Evolutionary conservation across 2,113 vertebrate genomes (phyloP).

Genomic region (Brienomyrus longianalis): DNA sequence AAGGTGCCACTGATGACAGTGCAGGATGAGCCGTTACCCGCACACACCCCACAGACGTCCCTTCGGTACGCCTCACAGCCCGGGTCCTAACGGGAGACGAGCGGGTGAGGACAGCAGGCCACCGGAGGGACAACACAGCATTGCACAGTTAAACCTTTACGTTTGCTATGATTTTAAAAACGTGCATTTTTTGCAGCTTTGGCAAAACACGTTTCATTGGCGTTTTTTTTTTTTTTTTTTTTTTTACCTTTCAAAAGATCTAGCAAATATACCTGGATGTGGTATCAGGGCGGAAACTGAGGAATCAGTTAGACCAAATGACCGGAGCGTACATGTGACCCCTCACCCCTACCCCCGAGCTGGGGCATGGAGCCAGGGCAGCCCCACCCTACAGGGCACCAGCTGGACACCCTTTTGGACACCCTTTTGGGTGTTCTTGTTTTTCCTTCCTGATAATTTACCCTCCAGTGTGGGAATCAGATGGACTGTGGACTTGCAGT

Average conservation of each 20-base stretch:
- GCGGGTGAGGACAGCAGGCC: not conserved
- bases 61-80: constrained; percentile 24
- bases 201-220: not conserved
- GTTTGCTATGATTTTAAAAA: not conserved
- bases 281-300: not conserved
- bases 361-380: not conserved
- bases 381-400: not conserved
- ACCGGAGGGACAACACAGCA: not conserved
- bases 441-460: not conserved
- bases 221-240: not conserved
- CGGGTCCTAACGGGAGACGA: constrained; percentile 14
- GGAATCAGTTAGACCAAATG: not conserved
- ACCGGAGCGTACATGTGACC: not conserved
- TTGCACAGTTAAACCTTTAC: not conserved
- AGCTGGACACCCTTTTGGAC: too few species aligned
- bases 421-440: not conserved
- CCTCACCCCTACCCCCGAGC: not conserved
- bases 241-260: not conserved
- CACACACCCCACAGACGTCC: constrained; percentile 42
- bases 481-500: not conserved
- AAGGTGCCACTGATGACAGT: constrained; percentile 52
- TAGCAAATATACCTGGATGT: not conserved
- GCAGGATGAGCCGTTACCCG: constrained; percentile 38
- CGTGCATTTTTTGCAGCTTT: not conserved
- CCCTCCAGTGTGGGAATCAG: not conserved